phyloP scores from a whole-genome alignment of 2,113 vertebrate species.

The Bos indicus region DNA sequence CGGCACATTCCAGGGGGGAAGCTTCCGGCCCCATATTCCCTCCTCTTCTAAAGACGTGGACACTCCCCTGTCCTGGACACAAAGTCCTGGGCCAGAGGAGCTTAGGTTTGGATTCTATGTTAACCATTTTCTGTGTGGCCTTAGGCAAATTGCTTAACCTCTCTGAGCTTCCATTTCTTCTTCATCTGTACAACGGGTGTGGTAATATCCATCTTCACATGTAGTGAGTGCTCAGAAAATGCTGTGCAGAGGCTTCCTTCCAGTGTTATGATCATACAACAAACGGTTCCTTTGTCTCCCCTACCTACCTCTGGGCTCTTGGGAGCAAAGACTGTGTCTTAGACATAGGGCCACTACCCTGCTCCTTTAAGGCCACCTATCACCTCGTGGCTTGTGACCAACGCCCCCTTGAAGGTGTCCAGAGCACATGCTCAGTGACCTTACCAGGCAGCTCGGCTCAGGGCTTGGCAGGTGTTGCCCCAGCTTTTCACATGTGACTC shows the following conservation, averaged over 20 bases:
- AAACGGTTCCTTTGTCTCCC: neutral
- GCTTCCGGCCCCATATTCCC: neutral
- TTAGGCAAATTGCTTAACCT: neutral
- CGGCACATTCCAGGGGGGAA: neutral
- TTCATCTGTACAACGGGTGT: neutral
- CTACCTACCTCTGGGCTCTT: neutral
- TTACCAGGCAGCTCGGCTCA: neutral
- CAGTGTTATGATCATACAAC: accelerated
- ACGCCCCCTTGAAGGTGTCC: accelerated
- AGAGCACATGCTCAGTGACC: neutral
- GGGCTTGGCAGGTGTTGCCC: no score
- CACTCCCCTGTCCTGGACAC: accelerated
- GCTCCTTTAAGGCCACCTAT: neutral
- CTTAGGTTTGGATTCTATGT: neutral
- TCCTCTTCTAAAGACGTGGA: neutral
- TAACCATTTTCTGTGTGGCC: neutral
- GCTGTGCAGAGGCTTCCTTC: no score
- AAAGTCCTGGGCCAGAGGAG: neutral
- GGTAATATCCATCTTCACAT: accelerated
- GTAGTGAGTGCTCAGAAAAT: accelerated
- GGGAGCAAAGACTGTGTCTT: neutral
- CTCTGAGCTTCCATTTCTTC: neutral
- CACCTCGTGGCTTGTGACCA: neutral
- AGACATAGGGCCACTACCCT: neutral
- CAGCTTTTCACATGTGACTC: neutral